A percentile compares a stretch with the other conserved stretches of the same genome.
Evolutionary conservation across 2,797 vertebrate genomes (phyloP).

Genomic region (Typhlichthys subterraneus): DNA sequence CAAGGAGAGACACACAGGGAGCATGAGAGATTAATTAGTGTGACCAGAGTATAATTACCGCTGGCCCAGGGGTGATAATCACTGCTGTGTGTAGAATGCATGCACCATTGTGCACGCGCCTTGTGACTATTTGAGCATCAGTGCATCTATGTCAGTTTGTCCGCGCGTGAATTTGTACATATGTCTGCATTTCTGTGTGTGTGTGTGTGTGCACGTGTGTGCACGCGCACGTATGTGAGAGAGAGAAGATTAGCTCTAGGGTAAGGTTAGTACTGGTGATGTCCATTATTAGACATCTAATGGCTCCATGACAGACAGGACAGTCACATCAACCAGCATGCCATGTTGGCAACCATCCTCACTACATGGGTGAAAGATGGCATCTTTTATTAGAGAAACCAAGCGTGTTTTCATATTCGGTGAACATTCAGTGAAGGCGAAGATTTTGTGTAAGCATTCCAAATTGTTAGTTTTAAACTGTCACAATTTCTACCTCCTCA

Average conservation of each 20-base stretch:
- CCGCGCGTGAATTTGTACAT: neutral
- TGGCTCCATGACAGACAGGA: slow-evolving; percentile 22
- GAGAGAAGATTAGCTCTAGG: neutral
- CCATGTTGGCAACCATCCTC: slow-evolving; percentile 16
- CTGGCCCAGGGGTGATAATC: slow-evolving; percentile 52
- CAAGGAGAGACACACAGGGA: slow-evolving; percentile 25
- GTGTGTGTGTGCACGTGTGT: slow-evolving; percentile 11
- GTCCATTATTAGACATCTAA: slow-evolving; percentile 42
- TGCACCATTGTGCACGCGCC: neutral
- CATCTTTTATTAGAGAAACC: slow-evolving; percentile 15
- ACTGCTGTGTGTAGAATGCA: slow-evolving; percentile 27
- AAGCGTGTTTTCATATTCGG: no score
- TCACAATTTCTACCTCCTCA: no score
- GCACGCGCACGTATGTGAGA: neutral
- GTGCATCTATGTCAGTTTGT: slow-evolving; percentile 2
- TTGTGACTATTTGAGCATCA: neutral
- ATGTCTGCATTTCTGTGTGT: slow-evolving; percentile 9
- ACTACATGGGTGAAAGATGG: slow-evolving; percentile 23
- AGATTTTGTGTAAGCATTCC: no score
- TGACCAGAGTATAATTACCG: slow-evolving; percentile 67
- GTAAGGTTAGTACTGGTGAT: slow-evolving; percentile 27
- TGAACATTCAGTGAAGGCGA: no score
- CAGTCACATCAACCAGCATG: neutral
- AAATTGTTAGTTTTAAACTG: no score
- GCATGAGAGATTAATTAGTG: slow-evolving; percentile 62